A percentile compares a stretch with the other conserved stretches of the same genome.
These are phyloP conservation scores for Stenchaetothrips biformis DNA, from an alignment of 2,888 invertebrate genomes.

Conservation along the genomic window DNA sequence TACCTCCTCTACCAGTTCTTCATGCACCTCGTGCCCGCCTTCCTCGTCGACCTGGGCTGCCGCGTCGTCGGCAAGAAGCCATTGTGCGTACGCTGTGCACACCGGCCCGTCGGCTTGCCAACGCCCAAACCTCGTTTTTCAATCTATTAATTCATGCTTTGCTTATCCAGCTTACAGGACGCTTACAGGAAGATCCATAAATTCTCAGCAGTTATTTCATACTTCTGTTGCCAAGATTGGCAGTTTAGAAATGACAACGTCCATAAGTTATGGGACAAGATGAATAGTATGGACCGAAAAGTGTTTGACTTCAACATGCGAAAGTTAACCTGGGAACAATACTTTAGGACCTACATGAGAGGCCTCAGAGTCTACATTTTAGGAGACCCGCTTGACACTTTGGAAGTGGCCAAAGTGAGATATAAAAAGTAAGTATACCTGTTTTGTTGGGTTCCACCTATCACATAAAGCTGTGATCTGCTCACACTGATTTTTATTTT, in stretches of 20 bases:
- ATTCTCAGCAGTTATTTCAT: constrained; percentile 66
- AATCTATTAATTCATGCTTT: neutral
- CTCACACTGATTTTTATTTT: neutral
- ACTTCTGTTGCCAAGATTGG: constrained; percentile 78
- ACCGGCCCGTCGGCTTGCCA: neutral
- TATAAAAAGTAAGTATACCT: constrained; percentile 53
- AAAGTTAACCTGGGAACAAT: constrained; percentile 70
- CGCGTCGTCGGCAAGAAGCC: constrained; percentile 62
- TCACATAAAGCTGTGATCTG: too few species aligned
- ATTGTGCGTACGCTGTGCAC: constrained; percentile 48
- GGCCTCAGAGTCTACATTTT: constrained; percentile 74
- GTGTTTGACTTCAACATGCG: constrained; percentile 68
- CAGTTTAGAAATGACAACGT: constrained; percentile 60
- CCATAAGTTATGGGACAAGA: constrained; percentile 52
- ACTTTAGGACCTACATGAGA: constrained; percentile 62
- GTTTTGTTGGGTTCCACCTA: constrained; percentile 27
- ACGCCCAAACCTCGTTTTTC: neutral
- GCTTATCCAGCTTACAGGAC: constrained; percentile 60
- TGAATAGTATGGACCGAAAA: constrained; percentile 55
- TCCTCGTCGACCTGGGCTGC: constrained; percentile 58
- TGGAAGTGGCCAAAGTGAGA: constrained; percentile 61
- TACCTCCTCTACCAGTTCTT: constrained; percentile 56
- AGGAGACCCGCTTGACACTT: constrained; percentile 71
- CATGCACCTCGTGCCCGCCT: constrained; percentile 67
- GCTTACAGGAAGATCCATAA: constrained; percentile 71